Conservation (phyloP, 2,797 vertebrate genomes). For the Sebastes vulpes region DNA sequence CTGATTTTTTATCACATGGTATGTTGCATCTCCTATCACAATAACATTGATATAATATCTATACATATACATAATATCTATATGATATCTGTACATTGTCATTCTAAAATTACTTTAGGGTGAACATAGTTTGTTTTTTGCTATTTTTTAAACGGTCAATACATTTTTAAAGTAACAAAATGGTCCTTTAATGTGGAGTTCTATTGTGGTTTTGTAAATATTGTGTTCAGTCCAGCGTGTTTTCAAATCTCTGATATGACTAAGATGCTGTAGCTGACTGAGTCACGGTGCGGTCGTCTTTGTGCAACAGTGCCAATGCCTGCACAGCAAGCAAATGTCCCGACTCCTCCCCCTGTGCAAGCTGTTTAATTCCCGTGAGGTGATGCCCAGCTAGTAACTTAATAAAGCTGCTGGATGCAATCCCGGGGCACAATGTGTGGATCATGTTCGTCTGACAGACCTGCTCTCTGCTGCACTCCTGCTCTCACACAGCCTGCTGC, state of each 20-base stretch:
- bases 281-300: not conserved
- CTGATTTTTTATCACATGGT: not conserved
- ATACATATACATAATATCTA: rapidly evolving
- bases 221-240: not conserved
- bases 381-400: slow-evolving; percentile 67
- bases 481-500: slow-evolving; percentile 54
- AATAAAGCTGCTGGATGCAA: slow-evolving; percentile 79
- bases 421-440: slow-evolving; percentile 75
- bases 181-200: not conserved
- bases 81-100: not conserved
- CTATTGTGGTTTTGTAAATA: not conserved
- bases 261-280: slow-evolving; percentile 40
- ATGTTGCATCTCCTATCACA: not conserved
- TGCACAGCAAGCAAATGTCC: slow-evolving; percentile 44
- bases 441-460: slow-evolving; percentile 67
- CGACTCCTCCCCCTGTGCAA: slow-evolving; percentile 68
- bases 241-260: slow-evolving; percentile 15
- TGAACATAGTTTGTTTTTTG: not conserved
- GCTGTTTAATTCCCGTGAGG: slow-evolving; percentile 69
- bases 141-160: not conserved
- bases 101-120: not conserved
- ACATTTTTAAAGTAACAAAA: not conserved
- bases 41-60: not conserved
- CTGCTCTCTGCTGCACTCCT: slow-evolving; percentile 50
- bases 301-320: slow-evolving; percentile 28